phyloP scores from a whole-genome alignment of 2,888 invertebrate species.

The Drosophila austrosaltans region DNA sequence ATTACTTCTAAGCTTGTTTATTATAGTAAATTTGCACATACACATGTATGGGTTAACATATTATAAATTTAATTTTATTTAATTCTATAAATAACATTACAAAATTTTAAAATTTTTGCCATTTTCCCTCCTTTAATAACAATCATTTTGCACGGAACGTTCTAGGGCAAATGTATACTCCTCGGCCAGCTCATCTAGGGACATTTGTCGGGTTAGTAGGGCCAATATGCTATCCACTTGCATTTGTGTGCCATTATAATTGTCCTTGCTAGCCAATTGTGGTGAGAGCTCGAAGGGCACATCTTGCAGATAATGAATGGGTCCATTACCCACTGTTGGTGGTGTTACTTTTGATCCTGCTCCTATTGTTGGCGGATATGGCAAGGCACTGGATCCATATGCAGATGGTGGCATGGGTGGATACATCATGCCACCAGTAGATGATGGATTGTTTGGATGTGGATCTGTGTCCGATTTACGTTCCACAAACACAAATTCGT shows the following conservation, averaged over 20 bases:
- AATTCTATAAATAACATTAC: slow-evolving; percentile 8
- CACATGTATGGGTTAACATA: background rate
- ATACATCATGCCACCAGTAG: slow-evolving; percentile 53
- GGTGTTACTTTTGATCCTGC: slow-evolving; percentile 1
- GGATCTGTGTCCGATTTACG: slow-evolving; percentile 57
- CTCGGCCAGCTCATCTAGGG: slow-evolving; percentile 68
- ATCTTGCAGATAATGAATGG: slow-evolving; percentile 77
- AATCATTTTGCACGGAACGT: slow-evolving; percentile 78
- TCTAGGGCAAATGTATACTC: slow-evolving; percentile 80
- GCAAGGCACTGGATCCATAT: slow-evolving; percentile 44
- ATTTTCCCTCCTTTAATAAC: slow-evolving; percentile 47
- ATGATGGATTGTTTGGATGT: slow-evolving; percentile 9
- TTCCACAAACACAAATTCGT: slow-evolving; percentile 81
- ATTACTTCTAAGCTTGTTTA: too few relatives aligned
- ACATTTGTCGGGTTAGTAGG: slow-evolving; percentile 77
- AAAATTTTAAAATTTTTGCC: background rate
- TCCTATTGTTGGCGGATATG: slow-evolving; percentile 60
- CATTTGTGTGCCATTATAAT: slow-evolving; percentile 71
- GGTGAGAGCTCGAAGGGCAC: slow-evolving; percentile 80
- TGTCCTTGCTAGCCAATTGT: slow-evolving; percentile 67
- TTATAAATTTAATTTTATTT: background rate
- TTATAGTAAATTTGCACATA: too few relatives aligned
- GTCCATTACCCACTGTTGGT: slow-evolving; percentile 28
- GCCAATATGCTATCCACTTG: slow-evolving; percentile 81
- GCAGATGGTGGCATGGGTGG: slow-evolving; percentile 66